These are phyloP conservation scores for Dermatophagoides farinae DNA, from an alignment of 1,140 invertebrate species.

Conservation along the genomic window DNA sequence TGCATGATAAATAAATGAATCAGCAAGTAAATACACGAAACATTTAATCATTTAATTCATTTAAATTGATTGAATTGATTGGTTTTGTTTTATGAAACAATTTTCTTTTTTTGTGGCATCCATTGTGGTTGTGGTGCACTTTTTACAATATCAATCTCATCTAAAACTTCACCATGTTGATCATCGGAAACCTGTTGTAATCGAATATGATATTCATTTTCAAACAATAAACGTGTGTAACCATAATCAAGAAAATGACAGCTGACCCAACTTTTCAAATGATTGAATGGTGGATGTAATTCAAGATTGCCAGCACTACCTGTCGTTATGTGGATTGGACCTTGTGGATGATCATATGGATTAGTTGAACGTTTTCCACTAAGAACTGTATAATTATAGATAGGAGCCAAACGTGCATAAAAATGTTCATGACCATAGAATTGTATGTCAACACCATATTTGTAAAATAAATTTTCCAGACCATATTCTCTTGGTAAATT, in stretches of 20 bases:
- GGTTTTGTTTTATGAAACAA: too few species aligned
- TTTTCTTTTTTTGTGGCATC: neutral
- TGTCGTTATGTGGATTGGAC: conserved; percentile 75
- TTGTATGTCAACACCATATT: conserved; percentile 76
- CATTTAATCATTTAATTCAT: too few species aligned
- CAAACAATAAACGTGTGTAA: conserved; percentile 57
- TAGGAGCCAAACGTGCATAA: conserved; percentile 78
- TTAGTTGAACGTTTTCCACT: conserved; percentile 45
- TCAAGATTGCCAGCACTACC: conserved; percentile 29
- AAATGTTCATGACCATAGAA: conserved; percentile 94
- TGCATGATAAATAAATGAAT: too few species aligned
- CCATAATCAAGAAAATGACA: conserved; percentile 77
- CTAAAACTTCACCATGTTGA: conserved; percentile 4
- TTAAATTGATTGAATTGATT: too few species aligned
- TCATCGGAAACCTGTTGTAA: conserved; percentile 69
- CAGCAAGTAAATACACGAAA: too few species aligned
- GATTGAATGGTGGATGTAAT: conserved; percentile 5
- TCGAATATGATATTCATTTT: conserved; percentile 67
- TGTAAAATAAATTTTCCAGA: conserved; percentile 50
- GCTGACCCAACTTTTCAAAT: conserved; percentile 48
- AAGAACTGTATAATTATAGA: conserved; percentile 56
- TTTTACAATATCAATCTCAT: neutral
- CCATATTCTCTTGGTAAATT: conserved; percentile 23
- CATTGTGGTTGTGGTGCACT: neutral
- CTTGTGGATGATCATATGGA: conserved; percentile 65